Evolutionary conservation across 2,797 vertebrate genomes (phyloP), one percentile per base, ranked within the genome.

Genomic region (Fistularia commersonii): DNA sequence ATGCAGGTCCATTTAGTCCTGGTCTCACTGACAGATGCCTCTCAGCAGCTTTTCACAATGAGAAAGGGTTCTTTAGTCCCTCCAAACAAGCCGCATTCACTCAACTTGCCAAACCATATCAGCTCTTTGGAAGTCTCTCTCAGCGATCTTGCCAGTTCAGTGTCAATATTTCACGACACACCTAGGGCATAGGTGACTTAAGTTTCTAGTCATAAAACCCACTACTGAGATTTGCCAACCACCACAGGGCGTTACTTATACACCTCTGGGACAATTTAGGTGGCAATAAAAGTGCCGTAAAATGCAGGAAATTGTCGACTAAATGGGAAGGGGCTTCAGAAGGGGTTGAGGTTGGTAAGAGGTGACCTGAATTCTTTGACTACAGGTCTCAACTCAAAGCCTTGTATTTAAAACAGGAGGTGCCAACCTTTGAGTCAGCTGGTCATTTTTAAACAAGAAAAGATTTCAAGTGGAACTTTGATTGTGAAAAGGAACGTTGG

Each of bases 201-300:
- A 62, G 72, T 68, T 71, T 65, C 39, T 9, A 11, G 76, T 49
- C 61, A 55, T 80, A 82, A 86, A 85, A 68, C 41, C 60, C 50
- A 66, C 44, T 6, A 48, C 54, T 34, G 46, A 61, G 64, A 72
- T 82, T 72, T 76, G 72, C 51, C 51, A 79, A 69, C 61, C 55
- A 31, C 71, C 34, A 12, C 61, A 31, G 69, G 74, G 83, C 80
- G 83, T 80, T 62, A 81, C 62, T 51, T 48, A 48, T 69, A 74
- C 79, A 83, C 84, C 80, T 83, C 55, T 15, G 66, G 59, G 61
- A 83, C 80, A 81, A 87, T 73, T 43, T 69, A 40, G 43, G 48
- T 33, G 1, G 54, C 66, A 64, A 63, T 83, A 80, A 85, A 85
- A 69, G 52, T n/a, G 57, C 53, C 35, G 57, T 80, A 79, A 87